Evolutionary conservation across 1,140 invertebrate genomes (phyloP), one percentile per base, ranked within the genome.

Genomic region (Battus philenor): DNA sequence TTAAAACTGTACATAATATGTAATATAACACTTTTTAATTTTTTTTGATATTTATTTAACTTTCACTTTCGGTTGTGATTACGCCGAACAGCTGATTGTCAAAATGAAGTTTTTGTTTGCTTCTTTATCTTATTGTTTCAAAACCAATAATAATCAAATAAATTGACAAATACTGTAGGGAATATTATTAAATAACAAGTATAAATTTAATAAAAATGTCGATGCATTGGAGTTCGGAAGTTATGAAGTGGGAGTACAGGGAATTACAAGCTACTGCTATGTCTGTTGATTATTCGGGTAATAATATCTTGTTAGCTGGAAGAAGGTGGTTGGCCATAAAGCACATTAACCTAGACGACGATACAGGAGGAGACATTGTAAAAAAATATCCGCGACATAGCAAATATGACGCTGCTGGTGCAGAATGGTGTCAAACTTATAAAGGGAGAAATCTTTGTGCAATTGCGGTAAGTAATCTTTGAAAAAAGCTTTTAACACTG

Each of bases 321-420:
- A 90, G 94, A 16, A 88, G 93, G 67, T 93, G 92, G 76, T 88
- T 98, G 31, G 94, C 94, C 2, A 88, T 98, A 9, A 93, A 97
- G 68, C 89, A 92, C 51, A 80, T 95, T 11, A 88, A 87, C 36
- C 59, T 90, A 24, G 89, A 91, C n/a, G 90, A 94, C 54, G 90
- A 93, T 29, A 90, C 93, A 12, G 88, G 88, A 9, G 92, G 88
- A 8, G 92, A 94, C 26, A 89, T 90, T 3, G 80, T 96, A 0
- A 90, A 91, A 44, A 95, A 95, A 59, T 93, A 95, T 68, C 90
- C 92, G 6, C 86, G 95, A 30, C 94, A 96, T 59, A 96, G 95
- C 63, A 98, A 98, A 88, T 98, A 96, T 86, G 96, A 98, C 78
- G 93, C 97, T 5, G 93, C 93, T 4, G 93, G 93, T 33, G 94